A percentile compares a stretch with the other conserved stretches of the same genome.
These are phyloP conservation scores for Baronia brevicornis DNA, from an alignment of 2,888 invertebrate species.

Conservation along the genomic window DNA sequence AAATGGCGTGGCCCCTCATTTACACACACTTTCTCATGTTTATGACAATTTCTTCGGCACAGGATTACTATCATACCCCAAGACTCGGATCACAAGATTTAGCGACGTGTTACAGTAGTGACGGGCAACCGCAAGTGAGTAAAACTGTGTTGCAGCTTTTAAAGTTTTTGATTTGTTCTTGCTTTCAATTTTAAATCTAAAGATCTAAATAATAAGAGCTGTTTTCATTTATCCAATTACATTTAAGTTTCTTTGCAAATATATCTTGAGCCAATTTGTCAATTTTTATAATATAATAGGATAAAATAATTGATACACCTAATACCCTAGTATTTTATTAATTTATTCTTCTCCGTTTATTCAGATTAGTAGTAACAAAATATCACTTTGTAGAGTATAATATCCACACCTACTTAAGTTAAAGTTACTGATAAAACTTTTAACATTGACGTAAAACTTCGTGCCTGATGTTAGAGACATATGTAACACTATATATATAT, in stretches of 20 bases:
- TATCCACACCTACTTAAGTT: too few species aligned
- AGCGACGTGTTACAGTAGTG: constrained; percentile 57
- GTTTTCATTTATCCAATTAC: constrained; percentile 22
- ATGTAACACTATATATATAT: too few species aligned
- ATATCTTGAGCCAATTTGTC: too few species aligned
- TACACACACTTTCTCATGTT: constrained; percentile 43
- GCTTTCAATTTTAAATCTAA: constrained; percentile 35
- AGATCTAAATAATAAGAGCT: constrained; percentile 16
- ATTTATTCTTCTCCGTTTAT: too few species aligned
- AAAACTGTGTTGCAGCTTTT: constrained; percentile 27
- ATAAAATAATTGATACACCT: too few species aligned
- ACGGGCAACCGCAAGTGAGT: constrained; percentile 61
- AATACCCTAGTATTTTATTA: too few species aligned
- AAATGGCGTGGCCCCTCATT: constrained; percentile 53
- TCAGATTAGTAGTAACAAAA: too few species aligned
- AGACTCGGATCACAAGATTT: constrained; percentile 53
- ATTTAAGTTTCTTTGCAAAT: constrained; percentile 15
- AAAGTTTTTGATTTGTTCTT: constrained; percentile 32
- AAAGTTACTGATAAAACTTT: too few species aligned
- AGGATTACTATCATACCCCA: constrained; percentile 53
- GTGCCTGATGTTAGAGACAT: too few species aligned
- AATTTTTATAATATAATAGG: too few species aligned
- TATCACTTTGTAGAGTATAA: too few species aligned
- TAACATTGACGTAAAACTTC: too few species aligned
- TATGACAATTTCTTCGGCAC: constrained; percentile 36